Evolutionary conservation across 2,888 invertebrate genomes (phyloP).

Genomic region (Ophion ventricosus): DNA sequence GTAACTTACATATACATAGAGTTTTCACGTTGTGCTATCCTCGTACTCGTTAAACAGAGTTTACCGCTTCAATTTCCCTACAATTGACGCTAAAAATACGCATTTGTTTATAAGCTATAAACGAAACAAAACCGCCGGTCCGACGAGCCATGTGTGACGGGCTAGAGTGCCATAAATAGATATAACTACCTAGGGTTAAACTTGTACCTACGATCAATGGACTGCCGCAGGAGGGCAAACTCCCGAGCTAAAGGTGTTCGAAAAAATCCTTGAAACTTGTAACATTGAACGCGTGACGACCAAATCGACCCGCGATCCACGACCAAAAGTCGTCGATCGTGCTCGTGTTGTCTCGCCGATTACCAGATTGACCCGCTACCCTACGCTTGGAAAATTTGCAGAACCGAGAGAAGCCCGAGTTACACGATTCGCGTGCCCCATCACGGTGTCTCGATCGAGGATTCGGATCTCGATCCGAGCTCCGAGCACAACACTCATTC

Average conservation of each 20-base stretch:
- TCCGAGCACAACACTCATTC: slow-evolving; percentile 78
- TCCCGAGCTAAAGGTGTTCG: background rate
- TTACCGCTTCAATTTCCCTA: background rate
- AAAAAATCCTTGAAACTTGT: too few relatives aligned
- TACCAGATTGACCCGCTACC: background rate
- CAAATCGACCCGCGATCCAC: too few relatives aligned
- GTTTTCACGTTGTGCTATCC: background rate
- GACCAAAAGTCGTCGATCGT: too few relatives aligned
- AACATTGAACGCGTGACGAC: too few relatives aligned
- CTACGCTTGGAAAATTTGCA: slow-evolving; percentile 59
- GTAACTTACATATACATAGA: background rate
- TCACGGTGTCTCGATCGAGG: slow-evolving; percentile 80
- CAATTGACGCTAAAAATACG: background rate
- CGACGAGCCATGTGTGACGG: background rate
- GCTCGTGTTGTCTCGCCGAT: too few relatives aligned
- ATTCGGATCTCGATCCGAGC: slow-evolving; percentile 80
- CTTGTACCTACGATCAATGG: background rate
- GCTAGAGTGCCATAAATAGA: background rate
- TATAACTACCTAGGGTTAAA: background rate
- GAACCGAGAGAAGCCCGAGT: slow-evolving; percentile 79
- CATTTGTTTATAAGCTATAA: background rate
- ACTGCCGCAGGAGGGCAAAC: background rate
- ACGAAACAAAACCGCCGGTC: background rate
- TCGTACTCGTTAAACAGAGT: background rate
- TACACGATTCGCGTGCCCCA: slow-evolving; percentile 78